Conservation (phyloP, 2,888 invertebrate species). For the Noctua janthina region DNA sequence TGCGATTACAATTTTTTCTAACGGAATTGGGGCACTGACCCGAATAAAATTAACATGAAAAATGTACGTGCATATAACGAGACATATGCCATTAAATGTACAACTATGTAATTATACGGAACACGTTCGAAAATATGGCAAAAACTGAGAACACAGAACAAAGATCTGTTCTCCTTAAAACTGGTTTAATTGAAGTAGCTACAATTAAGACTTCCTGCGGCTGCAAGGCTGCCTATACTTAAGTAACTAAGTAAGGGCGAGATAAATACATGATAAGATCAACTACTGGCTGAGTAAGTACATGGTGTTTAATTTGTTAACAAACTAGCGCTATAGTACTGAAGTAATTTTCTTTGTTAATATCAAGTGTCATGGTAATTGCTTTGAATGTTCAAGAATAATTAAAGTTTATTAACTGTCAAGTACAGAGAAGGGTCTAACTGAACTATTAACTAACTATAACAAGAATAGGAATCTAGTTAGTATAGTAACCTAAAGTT, state of each 20-base stretch:
- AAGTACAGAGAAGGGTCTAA: constrained; percentile 12
- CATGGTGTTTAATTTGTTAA: constrained; percentile 44
- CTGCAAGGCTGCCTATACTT: constrained; percentile 69
- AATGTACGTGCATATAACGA: constrained; percentile 36
- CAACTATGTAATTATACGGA: constrained; percentile 49
- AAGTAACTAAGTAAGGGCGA: constrained; percentile 56
- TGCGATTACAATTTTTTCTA: constrained; percentile 53
- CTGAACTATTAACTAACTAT: constrained; percentile 6
- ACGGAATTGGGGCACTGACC: constrained; percentile 68
- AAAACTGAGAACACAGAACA: constrained; percentile 64
- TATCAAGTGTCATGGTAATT: constrained; percentile 41
- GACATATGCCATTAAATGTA: constrained; percentile 42
- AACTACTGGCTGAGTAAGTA: constrained; percentile 19
- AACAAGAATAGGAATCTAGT: background rate
- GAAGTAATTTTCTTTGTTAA: constrained; percentile 43
- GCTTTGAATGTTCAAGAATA: constrained; percentile 22
- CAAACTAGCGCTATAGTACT: constrained; percentile 25
- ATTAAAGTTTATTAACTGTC: constrained; percentile 25
- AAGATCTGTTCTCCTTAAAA: constrained; percentile 73
- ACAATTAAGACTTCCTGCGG: constrained; percentile 84
- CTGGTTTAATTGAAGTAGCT: constrained; percentile 77
- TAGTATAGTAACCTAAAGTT: background rate
- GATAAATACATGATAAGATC: constrained; percentile 54
- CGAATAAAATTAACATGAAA: constrained; percentile 62
- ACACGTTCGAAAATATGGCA: constrained; percentile 40